These are phyloP conservation scores for Huso huso DNA, from an alignment of 2,797 vertebrate genomes.

Conservation along the genomic window DNA sequence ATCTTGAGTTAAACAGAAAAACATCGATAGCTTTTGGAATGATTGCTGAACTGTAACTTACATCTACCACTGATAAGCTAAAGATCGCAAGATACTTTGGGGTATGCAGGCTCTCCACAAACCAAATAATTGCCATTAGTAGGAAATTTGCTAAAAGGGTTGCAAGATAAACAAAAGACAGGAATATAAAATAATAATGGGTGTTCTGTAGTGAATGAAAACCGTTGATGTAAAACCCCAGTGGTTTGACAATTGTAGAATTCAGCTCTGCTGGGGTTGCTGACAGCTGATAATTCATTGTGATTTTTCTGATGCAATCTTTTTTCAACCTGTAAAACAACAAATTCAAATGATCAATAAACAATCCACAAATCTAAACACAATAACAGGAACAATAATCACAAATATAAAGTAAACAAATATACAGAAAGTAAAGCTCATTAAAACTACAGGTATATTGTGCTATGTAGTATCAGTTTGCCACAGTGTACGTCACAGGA, in stretches of 20 bases:
- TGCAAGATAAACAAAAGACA: constrained; percentile 37
- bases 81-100: constrained; percentile 49
- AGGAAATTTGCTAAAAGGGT: constrained; percentile 41
- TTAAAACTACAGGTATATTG: no score
- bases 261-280: constrained; percentile 25
- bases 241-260: constrained; percentile 37
- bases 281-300: constrained; percentile 28
- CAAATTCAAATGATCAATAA: constrained; percentile 28
- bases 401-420: constrained; percentile 21
- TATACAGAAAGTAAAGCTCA: constrained; percentile 22
- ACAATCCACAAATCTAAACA: constrained; percentile 35
- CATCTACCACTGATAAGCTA: constrained; percentile 47
- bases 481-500: no score
- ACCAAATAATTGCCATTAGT: constrained; percentile 38
- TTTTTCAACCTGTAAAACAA: not conserved
- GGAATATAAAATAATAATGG: constrained; percentile 46
- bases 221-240: constrained; percentile 47
- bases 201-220: constrained; percentile 34
- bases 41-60: constrained; percentile 36
- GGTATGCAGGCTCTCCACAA: constrained; percentile 40
- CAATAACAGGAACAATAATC: not conserved
- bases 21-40: constrained; percentile 51
- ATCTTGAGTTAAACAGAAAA: constrained; percentile 44
- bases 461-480: no score
- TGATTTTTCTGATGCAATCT: constrained; percentile 45